Evolutionary conservation across 2,888 invertebrate species (phyloP), one percentile per base, ranked within the genome.

Genomic region (Phortica magna): DNA sequence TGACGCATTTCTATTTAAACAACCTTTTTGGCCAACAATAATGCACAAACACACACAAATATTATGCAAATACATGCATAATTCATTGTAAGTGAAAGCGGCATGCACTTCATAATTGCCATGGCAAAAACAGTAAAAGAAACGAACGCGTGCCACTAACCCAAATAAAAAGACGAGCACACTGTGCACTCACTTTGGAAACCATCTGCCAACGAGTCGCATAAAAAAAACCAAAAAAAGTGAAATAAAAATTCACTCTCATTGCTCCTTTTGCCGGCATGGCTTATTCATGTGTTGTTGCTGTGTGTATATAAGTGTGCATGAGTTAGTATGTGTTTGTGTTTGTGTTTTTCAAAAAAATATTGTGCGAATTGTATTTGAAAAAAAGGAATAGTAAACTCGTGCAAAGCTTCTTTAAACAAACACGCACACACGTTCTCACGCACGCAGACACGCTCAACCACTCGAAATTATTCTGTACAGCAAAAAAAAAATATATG

Each of bases 61-160:
- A n/a, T n/a, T n/a, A n/a, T 48, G 43, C 68, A 48, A 31, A 17
- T 17, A 55, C 17, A 68, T 48, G 19, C 68, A 68, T 68, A 68
- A 68, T 48, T 68, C 43, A 68, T 68, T 68, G 67, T 19, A 48
- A 48, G 68, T 19, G 22, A n/a, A 68, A n/a, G 43, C 17, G 68
- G 68, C 68, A 68, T 42, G 41, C 22, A 64, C 22, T 22, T 55
- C 48, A 68, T 68, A 68, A 68, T 48, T 48, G 48, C 42, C 19
- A 22, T 14, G 9, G 19, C 17, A 68, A 67, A 41, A 68, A 68
- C 17, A 10, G 19, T 43, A 67, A 67, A 67, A 67, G 22, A 42
- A 68, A 19, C 7, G 19, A 41, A 68, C 68, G 17, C 48, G 68
- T 68, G 68, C 68, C 68, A 68, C 48, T 68, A 68, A 68, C 68